Evolutionary conservation across 92 coral and sea anemone species (phyloP), one percentile per base, ranked within the genome.

Genomic region (Parazoanthus swiftii): DNA sequence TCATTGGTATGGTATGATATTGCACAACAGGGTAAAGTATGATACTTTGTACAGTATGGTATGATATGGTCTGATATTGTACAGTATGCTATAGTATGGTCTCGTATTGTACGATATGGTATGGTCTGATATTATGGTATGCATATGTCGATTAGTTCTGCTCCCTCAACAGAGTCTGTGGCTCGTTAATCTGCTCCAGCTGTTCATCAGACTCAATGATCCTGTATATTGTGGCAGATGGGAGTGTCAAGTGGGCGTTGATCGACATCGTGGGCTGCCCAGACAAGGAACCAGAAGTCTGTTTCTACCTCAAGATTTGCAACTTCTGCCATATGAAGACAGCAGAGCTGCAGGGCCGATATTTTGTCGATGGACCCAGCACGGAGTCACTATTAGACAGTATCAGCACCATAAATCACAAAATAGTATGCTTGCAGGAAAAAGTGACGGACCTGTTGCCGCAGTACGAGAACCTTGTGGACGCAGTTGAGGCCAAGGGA

Each of bases 231-330:
- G 92, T 89, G 11, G 91, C 88, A 43, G 76, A 38, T 35, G 85
- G 92, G 14, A 48, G 80, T 15, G 94, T 91, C 10, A 80, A 46
- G 68, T 96, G 99, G 99, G 92, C 98, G 21, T 89, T 97, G 43
- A 95, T 95, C 35, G 90, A 95, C 89, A 89, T 97, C 56, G 89
- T 96, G 26, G 98, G 98, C 25, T 92, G 95, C 85, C 99, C 99
- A 38, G 95, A 91, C 88, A 88, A 97, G 88, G 98, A 94, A 43
- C 99, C 99, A 8, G 86, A 91, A 29, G 81, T 91, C 25, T 93
- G 98, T 59, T 86, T 92, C 44, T 97, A 96, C 85, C 76, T 97
- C 88, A 92, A 90, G 78, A 81, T 95, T 20, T 97, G 99, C 74
- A 93, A 92, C 72, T 75, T 82, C 38, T 97, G 99, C 63, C 99